These are phyloP conservation scores for Turritopsis rubra DNA, from an alignment of 30 jellyfish, hydroid and myxozoan genomes.

Conservation along the genomic window DNA sequence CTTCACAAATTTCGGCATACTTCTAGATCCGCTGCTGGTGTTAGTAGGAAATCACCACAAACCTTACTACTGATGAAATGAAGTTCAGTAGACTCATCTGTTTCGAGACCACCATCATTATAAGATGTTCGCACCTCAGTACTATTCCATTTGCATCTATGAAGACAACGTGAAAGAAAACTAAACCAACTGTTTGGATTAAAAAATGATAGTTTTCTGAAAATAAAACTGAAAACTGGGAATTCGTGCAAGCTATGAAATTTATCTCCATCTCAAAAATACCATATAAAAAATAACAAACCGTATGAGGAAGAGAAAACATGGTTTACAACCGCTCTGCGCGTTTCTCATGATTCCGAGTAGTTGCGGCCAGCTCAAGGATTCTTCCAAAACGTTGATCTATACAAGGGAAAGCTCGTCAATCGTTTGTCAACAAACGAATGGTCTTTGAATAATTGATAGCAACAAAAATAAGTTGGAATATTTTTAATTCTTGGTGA, in stretches of 20 bases:
- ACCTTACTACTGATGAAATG: constrained; percentile 56
- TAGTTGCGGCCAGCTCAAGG: constrained; percentile 57
- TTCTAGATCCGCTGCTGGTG: not conserved
- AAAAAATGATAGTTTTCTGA: too few species aligned
- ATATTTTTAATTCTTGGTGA: not conserved
- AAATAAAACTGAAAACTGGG: too few species aligned
- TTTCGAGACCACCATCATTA: constrained; percentile 83
- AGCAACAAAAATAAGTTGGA: too few species aligned
- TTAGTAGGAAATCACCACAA: not conserved
- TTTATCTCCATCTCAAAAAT: too few species aligned
- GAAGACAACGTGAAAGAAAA: not conserved
- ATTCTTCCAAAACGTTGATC: constrained; percentile 79
- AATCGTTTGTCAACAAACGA: too few species aligned
- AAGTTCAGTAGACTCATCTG: constrained; percentile 79
- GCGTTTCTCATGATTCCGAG: constrained; percentile 66
- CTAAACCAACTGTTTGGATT: not conserved
- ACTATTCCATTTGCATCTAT: constrained; percentile 59
- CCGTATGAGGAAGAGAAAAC: constrained; percentile 59
- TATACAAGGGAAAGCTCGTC: not conserved
- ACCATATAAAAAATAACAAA: not conserved
- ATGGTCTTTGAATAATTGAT: too few species aligned
- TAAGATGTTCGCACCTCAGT: constrained; percentile 34
- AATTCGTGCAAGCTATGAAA: too few species aligned
- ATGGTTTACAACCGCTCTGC: constrained; percentile 66
- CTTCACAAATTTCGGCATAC: too few species aligned